Conservation (phyloP, 1,140 invertebrate species). For the Nebria ingens region DNA sequence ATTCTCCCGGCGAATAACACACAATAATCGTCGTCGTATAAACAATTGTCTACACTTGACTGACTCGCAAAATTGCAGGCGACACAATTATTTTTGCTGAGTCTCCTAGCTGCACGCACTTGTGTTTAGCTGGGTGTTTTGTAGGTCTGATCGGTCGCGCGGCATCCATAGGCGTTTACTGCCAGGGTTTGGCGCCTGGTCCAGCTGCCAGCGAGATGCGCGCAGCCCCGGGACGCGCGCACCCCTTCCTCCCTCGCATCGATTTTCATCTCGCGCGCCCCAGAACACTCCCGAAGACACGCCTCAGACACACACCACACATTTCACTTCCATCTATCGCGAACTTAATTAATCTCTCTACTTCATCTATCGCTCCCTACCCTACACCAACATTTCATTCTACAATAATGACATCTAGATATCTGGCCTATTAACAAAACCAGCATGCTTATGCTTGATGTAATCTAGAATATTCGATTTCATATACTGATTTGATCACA, state of each 20-base stretch:
- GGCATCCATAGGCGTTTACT: conserved; percentile 1
- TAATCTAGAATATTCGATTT: neutral
- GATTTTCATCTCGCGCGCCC: conserved; percentile 8
- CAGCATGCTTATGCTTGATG: neutral
- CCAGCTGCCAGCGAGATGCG: neutral
- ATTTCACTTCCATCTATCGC: neutral
- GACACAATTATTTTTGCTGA: too few relatives aligned
- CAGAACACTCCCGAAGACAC: neutral
- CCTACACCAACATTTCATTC: neutral
- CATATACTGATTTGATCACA: too few relatives aligned
- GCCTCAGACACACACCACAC: neutral
- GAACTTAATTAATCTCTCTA: neutral
- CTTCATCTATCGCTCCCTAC: neutral
- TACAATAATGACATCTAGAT: neutral
- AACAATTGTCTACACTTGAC: neutral
- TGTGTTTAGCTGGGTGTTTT: neutral
- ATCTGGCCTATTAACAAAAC: too few relatives aligned
- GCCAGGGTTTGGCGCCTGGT: conserved; percentile 8
- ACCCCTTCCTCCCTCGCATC: neutral
- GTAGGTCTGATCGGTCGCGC: neutral
- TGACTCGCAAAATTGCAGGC: neutral
- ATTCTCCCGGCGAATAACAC: neutral
- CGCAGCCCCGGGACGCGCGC: neutral
- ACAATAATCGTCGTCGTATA: neutral
- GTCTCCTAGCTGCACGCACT: neutral